These are phyloP conservation scores for Paradoxurus hermaphroditus DNA, from an alignment of 2,113 vertebrate genomes.

Conservation along the genomic window DNA sequence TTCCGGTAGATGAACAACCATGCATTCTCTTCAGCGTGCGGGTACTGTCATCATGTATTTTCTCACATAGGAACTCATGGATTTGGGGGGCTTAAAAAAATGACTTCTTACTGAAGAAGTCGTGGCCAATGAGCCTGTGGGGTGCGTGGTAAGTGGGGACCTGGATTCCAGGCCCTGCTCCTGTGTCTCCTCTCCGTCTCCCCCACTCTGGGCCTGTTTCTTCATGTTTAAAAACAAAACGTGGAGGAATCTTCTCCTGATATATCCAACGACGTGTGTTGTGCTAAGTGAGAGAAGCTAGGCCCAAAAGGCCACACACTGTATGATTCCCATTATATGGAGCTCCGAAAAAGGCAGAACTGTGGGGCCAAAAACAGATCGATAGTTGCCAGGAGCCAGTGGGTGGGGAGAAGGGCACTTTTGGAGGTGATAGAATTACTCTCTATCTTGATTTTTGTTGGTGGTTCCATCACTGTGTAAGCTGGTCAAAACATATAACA, in stretches of 20 bases:
- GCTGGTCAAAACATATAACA: neutral
- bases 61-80: neutral
- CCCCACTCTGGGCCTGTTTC: neutral
- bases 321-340: neutral
- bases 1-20: neutral
- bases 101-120: neutral
- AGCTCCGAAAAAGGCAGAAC: conserved; percentile 30
- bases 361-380: neutral
- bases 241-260: neutral
- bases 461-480: neutral
- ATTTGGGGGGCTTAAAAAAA: neutral
- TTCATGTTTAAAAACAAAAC: neutral
- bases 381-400: neutral
- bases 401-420: neutral
- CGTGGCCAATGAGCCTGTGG: neutral
- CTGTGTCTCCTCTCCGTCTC: neutral
- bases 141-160: neutral
- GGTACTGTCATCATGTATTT: neutral
- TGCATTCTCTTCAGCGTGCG: neutral
- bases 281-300: neutral
- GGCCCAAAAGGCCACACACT: neutral
- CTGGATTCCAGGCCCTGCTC: neutral
- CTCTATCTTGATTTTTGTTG: neutral
- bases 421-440: neutral
- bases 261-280: neutral